phyloP scores from a whole-genome alignment of 2,888 invertebrate genomes.

The Orthonevra nobilis region DNA sequence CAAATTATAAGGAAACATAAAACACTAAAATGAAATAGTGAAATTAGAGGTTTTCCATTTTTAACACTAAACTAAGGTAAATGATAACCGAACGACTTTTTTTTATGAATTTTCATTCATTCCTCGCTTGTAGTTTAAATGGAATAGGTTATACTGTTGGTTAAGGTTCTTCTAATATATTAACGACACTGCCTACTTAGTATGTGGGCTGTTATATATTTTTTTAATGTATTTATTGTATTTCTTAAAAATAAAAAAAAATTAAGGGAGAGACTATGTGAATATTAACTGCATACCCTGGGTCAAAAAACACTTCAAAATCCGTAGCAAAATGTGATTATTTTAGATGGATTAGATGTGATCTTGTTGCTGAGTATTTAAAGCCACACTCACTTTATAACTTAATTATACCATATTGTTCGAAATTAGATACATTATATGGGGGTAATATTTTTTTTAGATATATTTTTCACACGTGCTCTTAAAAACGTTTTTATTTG shows the following conservation, averaged over 20 bases:
- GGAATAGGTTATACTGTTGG: slow-evolving; percentile 19
- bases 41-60: slow-evolving; percentile 45
- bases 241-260: background rate
- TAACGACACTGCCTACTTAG: slow-evolving; percentile 27
- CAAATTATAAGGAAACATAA: slow-evolving; percentile 68
- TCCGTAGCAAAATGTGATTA: background rate
- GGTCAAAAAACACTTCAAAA: slow-evolving; percentile 61
- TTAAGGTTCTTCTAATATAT: slow-evolving; percentile 67
- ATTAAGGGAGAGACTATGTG: slow-evolving; percentile 16
- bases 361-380: slow-evolving; percentile 15
- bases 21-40: slow-evolving; percentile 62
- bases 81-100: slow-evolving; percentile 32
- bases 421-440: background rate
- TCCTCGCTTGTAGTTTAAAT: slow-evolving; percentile 14
- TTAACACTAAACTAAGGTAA: slow-evolving; percentile 51
- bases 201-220: slow-evolving; percentile 9
- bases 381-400: slow-evolving; percentile 42
- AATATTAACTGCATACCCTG: slow-evolving; percentile 67
- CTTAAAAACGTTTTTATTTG: no score
- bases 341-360: slow-evolving; percentile 19
- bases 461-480: no score
- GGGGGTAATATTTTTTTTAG: no score
- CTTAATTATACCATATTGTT: slow-evolving; percentile 2
- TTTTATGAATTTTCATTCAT: slow-evolving; percentile 22
- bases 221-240: background rate